Evolutionary conservation across 2,113 vertebrate species (phyloP).

Genomic region (Sinosuthora webbiana): DNA sequence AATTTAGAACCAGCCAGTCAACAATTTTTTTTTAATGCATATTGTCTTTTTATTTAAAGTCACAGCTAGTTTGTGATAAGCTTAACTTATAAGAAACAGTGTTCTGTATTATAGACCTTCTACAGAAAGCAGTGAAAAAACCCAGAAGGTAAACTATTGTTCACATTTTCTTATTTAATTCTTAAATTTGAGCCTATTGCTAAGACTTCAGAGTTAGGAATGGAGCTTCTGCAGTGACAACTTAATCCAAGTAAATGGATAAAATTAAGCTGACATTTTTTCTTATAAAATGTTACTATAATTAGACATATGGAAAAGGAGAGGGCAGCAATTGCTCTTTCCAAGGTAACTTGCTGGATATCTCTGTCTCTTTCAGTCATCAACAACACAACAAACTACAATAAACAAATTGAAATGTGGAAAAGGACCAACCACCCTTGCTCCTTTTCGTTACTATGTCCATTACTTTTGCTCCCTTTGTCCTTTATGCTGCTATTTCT

Average conservation of each 20-base stretch:
- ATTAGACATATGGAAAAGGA: neutral
- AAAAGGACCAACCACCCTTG: neutral
- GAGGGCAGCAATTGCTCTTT: neutral
- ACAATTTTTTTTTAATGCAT: neutral
- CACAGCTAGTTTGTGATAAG: neutral
- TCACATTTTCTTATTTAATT: neutral
- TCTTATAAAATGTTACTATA: neutral
- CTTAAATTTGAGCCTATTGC: neutral
- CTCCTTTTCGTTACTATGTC: neutral
- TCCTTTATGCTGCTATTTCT: neutral
- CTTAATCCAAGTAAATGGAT: neutral
- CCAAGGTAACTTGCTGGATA: neutral
- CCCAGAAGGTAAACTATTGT: accelerated
- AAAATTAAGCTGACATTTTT: neutral
- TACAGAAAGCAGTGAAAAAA: neutral
- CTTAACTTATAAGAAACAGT: neutral
- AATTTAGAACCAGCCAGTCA: neutral
- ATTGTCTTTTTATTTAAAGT: neutral
- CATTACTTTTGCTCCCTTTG: neutral
- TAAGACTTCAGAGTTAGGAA: neutral
- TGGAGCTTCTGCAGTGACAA: neutral
- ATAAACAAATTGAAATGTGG: neutral
- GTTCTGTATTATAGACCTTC: neutral
- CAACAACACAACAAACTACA: neutral
- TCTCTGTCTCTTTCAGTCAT: neutral